These are phyloP conservation scores for Parascotia fuliginaria DNA, from an alignment of 2,888 invertebrate genomes.

Conservation along the genomic window DNA sequence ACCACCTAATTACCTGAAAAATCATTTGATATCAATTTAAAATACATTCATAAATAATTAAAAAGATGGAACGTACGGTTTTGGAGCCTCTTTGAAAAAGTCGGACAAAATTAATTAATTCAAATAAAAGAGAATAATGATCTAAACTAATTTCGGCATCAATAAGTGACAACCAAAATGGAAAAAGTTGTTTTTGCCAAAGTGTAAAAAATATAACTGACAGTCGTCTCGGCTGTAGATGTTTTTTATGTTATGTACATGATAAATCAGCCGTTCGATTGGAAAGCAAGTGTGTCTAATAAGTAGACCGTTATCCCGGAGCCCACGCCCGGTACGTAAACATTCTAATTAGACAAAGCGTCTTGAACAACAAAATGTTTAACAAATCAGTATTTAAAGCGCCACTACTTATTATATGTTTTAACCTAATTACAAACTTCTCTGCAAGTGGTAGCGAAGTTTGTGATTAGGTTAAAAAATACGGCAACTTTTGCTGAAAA, in stretches of 20 bases:
- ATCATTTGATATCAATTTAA: constrained; percentile 8
- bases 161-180: constrained; percentile 33
- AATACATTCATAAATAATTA: neutral
- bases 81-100: constrained; percentile 10
- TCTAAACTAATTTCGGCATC: constrained; percentile 24
- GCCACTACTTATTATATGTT: neutral
- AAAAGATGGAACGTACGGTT: neutral
- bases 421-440: neutral
- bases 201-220: constrained; percentile 43
- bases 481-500: no score
- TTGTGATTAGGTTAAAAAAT: no score
- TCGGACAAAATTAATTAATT: constrained; percentile 30
- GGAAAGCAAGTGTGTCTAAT: constrained; percentile 59
- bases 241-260: constrained; percentile 47
- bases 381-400: neutral
- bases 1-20: constrained; percentile 14
- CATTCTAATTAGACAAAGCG: constrained; percentile 66
- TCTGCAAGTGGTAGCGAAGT: no score
- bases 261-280: constrained; percentile 62
- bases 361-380: constrained; percentile 47
- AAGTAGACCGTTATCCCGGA: constrained; percentile 69
- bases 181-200: constrained; percentile 38
- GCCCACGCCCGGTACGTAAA: constrained; percentile 58
- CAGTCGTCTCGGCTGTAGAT: constrained; percentile 45
- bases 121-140: constrained; percentile 30